Evolutionary conservation across 2,113 vertebrate genomes (phyloP).

Genomic region (Callithrix jacchus): DNA sequence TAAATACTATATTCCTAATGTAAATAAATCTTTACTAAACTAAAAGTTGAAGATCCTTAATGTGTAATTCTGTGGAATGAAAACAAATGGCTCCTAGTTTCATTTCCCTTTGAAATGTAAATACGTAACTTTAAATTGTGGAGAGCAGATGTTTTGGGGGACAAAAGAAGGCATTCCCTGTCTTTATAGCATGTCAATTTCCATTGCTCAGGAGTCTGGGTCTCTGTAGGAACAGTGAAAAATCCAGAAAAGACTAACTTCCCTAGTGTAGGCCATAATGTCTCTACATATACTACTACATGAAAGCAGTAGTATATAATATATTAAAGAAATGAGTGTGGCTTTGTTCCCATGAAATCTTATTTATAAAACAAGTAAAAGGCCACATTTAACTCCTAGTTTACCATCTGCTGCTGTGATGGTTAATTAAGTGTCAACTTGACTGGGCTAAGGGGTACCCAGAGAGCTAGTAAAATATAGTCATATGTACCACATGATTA

Average conservation of each 20-base stretch:
- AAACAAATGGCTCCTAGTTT: slow-evolving; percentile 48
- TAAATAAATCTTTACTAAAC: slow-evolving; percentile 42
- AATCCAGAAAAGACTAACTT: not conserved
- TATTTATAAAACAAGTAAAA: not conserved
- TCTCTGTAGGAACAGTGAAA: not conserved
- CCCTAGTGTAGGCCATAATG: not conserved
- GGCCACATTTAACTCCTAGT: not conserved
- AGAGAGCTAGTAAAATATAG: not conserved
- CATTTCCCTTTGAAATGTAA: slow-evolving; percentile 14
- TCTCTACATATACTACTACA: not conserved
- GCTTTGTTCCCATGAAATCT: not conserved
- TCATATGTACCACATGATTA: not conserved
- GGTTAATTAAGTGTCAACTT: not conserved
- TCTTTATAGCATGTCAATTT: not conserved
- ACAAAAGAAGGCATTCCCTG: not conserved
- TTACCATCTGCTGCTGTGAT: not conserved
- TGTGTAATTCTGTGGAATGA: slow-evolving; percentile 35
- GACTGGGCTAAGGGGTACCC: not conserved
- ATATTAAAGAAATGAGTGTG: not conserved
- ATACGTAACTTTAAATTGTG: not conserved
- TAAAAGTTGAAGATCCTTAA: not conserved
- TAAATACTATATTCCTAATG: not conserved
- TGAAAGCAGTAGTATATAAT: not conserved
- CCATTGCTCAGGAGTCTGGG: not conserved
- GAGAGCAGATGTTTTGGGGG: not conserved